These are phyloP conservation scores for Melanotus villosus DNA, from an alignment of 2,888 invertebrate species.

Conservation along the genomic window DNA sequence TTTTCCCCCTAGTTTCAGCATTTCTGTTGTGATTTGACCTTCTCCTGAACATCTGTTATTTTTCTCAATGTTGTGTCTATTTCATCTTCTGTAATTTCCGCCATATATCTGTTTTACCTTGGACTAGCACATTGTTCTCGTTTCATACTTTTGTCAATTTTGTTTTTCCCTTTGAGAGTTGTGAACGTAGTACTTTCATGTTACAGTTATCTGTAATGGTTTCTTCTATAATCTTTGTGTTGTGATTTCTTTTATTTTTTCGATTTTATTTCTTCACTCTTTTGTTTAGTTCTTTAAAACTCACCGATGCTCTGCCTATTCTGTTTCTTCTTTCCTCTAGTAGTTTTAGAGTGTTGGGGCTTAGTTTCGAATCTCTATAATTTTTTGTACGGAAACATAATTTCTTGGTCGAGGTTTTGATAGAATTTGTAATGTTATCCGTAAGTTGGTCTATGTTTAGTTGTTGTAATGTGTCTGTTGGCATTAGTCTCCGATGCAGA, in stretches of 20 bases:
- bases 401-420: not conserved
- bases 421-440: not conserved
- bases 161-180: not conserved
- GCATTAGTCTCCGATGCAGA: not conserved
- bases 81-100: not conserved
- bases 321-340: not conserved
- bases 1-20: constrained; percentile 4
- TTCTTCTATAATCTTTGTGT: not conserved
- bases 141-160: not conserved
- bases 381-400: not conserved
- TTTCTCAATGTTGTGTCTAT: not conserved
- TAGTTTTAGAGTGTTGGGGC: not conserved
- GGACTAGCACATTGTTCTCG: not conserved
- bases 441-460: not conserved
- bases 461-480: not conserved
- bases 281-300: not conserved
- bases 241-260: not conserved
- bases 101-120: not conserved
- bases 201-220: not conserved
- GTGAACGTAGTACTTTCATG: not conserved
- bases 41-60: not conserved
- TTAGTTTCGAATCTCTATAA: not conserved
- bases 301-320: not conserved
- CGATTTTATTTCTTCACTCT: not conserved
- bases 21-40: not conserved